phyloP scores from a whole-genome alignment of 2,888 invertebrate species.

The Rhagium mordax region DNA sequence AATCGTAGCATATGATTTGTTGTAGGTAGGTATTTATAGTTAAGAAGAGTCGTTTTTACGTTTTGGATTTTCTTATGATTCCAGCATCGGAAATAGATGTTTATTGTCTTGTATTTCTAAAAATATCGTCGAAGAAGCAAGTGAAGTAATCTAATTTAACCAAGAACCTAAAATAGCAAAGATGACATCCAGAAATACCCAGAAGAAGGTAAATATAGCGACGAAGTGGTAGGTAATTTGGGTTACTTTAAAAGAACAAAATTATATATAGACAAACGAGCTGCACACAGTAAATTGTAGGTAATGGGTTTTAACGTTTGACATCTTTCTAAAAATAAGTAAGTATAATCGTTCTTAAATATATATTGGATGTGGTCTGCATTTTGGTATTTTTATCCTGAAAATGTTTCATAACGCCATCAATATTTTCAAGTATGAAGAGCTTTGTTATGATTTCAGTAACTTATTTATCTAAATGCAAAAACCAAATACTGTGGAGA shows the following conservation, averaged over 20 bases:
- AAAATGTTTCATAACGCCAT: background rate
- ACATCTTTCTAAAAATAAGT: background rate
- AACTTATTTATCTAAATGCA: too few species aligned
- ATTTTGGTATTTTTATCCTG: background rate
- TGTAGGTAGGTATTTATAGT: background rate
- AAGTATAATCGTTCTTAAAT: background rate
- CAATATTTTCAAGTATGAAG: too few species aligned
- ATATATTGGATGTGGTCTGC: slow-evolving; percentile 1
- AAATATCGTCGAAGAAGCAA: slow-evolving; percentile 20
- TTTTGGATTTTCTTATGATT: slow-evolving; percentile 21
- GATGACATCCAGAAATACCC: slow-evolving; percentile 29
- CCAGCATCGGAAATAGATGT: slow-evolving; percentile 12
- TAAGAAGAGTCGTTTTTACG: background rate
- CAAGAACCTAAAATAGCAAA: slow-evolving; percentile 20
- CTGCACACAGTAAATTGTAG: slow-evolving; percentile 13
- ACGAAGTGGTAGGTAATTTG: slow-evolving; percentile 24
- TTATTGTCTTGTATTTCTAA: slow-evolving; percentile 6
- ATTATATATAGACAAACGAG: slow-evolving; percentile 6
- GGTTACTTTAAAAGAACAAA: slow-evolving; percentile 7
- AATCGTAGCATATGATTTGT: background rate
- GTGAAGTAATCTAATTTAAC: slow-evolving; percentile 17
- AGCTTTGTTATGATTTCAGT: too few species aligned
- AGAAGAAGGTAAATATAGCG: slow-evolving; percentile 24
- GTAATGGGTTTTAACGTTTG: slow-evolving; percentile 25
- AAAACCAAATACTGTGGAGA: too few species aligned